phyloP scores from a whole-genome alignment of 2,113 vertebrate genomes.

The Litocranius walleri region DNA sequence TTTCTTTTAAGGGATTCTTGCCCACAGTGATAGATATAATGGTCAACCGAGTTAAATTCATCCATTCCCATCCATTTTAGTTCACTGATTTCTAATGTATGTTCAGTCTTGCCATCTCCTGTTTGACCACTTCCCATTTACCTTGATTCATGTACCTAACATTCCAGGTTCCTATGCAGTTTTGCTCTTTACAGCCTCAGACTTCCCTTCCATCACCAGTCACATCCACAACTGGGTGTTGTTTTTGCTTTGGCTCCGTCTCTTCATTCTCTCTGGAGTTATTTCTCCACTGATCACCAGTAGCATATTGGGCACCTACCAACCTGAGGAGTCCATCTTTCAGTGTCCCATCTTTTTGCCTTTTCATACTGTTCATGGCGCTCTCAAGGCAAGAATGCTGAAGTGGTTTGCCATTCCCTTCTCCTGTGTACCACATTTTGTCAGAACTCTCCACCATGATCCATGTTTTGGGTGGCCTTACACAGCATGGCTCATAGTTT shows the following conservation, averaged over 20 bases:
- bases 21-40: background rate
- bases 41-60: background rate
- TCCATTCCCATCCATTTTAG: background rate
- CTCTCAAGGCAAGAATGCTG: background rate
- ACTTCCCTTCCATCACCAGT: background rate
- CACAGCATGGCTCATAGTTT: background rate
- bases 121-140: background rate
- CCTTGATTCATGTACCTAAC: background rate
- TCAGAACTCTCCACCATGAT: background rate
- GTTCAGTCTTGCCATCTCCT: background rate
- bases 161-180: background rate
- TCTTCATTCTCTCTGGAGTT: background rate
- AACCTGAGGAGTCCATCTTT: background rate
- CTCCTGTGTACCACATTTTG: background rate
- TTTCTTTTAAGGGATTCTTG: background rate
- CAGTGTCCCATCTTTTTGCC: background rate
- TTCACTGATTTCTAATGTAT: background rate
- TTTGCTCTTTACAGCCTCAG: rapidly evolving
- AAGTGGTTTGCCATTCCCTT: background rate
- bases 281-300: background rate
- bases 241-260: background rate
- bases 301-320: background rate
- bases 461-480: background rate
- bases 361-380: background rate
- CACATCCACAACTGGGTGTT: background rate